A percentile compares a stretch with the other conserved stretches of the same genome.
Conservation (phyloP, 2,797 vertebrate species). For the Ctenopoma kingsleyae region DNA sequence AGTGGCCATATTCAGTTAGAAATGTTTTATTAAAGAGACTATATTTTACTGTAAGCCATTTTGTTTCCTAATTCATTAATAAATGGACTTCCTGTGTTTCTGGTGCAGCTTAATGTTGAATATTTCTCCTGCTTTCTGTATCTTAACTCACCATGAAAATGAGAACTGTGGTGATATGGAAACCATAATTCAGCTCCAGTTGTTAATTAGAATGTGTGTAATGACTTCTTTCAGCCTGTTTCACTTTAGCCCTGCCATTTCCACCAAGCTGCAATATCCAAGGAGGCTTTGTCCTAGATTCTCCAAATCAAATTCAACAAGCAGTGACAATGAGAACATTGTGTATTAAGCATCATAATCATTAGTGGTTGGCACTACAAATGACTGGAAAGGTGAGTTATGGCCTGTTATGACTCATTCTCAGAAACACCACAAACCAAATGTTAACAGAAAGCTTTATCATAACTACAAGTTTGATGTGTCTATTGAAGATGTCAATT, state of each 20-base stretch:
- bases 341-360: background rate
- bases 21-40: background rate
- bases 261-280: constrained; percentile 19
- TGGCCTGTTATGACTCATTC: no score
- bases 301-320: background rate
- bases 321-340: background rate
- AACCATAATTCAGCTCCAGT: constrained; percentile 45
- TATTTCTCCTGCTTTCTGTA: constrained; percentile 26
- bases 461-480: no score
- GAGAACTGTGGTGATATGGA: constrained; percentile 51
- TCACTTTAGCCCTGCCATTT: constrained; percentile 10
- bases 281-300: constrained; percentile 43
- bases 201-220: constrained; percentile 53
- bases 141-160: constrained; percentile 49
- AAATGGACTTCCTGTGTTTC: constrained; percentile 21
- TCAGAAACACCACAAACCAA: no score
- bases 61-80: constrained; percentile 24
- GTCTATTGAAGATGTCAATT: no score
- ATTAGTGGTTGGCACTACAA: background rate
- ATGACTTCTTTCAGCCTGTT: constrained; percentile 35
- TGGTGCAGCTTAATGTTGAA: constrained; percentile 8
- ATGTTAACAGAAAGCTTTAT: no score
- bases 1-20: constrained; percentile 9
- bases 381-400: no score
- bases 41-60: constrained; percentile 22